These are phyloP conservation scores for Synergus umbraculus DNA, from an alignment of 2,888 invertebrate species.

Conservation along the genomic window DNA sequence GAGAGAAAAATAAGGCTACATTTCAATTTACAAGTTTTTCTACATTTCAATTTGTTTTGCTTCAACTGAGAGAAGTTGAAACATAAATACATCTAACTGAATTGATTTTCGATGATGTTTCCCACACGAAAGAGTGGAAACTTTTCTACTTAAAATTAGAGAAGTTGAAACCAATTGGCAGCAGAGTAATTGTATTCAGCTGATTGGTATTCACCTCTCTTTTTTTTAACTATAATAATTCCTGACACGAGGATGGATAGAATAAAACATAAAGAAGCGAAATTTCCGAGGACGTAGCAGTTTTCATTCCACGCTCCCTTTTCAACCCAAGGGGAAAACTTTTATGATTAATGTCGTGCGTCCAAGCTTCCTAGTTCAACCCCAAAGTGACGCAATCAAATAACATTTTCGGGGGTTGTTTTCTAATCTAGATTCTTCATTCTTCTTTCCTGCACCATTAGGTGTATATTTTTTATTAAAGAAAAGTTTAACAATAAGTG, in stretches of 20 bases:
- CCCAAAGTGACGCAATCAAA: background rate
- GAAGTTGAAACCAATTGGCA: background rate
- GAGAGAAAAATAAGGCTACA: background rate
- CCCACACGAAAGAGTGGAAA: too few species aligned
- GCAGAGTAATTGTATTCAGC: too few species aligned
- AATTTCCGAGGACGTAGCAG: slow-evolving; percentile 1
- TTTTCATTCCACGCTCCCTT: slow-evolving; percentile 4
- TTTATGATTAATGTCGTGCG: slow-evolving; percentile 39
- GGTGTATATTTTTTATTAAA: background rate
- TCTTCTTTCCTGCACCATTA: background rate
- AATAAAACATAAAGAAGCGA: background rate
- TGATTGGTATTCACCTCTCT: background rate
- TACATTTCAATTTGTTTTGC: background rate
- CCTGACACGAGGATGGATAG: background rate
- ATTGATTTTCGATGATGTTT: too few species aligned
- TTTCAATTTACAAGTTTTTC: background rate
- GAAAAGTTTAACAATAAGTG: background rate
- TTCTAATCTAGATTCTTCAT: background rate
- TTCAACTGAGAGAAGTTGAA: background rate
- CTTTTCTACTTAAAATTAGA: background rate
- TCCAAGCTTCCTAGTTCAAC: slow-evolving; percentile 6
- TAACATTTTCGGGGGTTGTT: slow-evolving; percentile 7
- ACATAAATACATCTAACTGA: too few species aligned
- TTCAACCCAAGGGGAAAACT: slow-evolving; percentile 31
- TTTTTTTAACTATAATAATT: background rate